Evolutionary conservation across 1,140 invertebrate genomes (phyloP).

Genomic region (Pemphigus obesinymphae): DNA sequence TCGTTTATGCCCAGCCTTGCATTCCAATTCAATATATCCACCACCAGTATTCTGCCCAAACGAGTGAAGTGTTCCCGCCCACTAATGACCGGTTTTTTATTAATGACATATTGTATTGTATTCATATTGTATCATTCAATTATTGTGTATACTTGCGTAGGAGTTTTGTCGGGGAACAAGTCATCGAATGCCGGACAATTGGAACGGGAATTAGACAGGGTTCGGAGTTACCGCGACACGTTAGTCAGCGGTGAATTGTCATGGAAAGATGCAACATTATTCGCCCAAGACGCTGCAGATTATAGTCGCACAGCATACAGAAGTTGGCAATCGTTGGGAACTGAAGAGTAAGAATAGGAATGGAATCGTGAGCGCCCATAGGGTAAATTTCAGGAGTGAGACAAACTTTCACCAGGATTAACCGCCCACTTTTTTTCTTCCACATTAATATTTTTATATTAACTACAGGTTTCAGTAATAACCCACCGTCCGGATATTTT

Average conservation of each 20-base stretch:
- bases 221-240: constrained; percentile 55
- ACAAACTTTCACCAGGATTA: background rate
- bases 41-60: too few species aligned
- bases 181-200: constrained; percentile 46
- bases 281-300: constrained; percentile 44
- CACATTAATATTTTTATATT: too few species aligned
- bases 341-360: constrained; percentile 38
- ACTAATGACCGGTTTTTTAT: too few species aligned
- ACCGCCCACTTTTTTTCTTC: too few species aligned
- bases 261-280: constrained; percentile 46
- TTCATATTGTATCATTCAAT: too few species aligned
- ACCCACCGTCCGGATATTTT: too few species aligned
- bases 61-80: too few species aligned
- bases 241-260: constrained; percentile 47
- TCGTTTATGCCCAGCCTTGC: too few species aligned
- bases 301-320: constrained; percentile 44
- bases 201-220: constrained; percentile 56
- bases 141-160: background rate
- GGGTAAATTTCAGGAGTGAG: background rate
- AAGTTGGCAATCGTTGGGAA: constrained; percentile 44
- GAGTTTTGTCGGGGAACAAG: background rate
- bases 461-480: too few species aligned
- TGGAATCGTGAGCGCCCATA: too few species aligned
- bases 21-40: too few species aligned
- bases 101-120: too few species aligned